These are phyloP conservation scores for Dinoponera quadriceps DNA, from an alignment of 1,140 invertebrate species.

Conservation along the genomic window DNA sequence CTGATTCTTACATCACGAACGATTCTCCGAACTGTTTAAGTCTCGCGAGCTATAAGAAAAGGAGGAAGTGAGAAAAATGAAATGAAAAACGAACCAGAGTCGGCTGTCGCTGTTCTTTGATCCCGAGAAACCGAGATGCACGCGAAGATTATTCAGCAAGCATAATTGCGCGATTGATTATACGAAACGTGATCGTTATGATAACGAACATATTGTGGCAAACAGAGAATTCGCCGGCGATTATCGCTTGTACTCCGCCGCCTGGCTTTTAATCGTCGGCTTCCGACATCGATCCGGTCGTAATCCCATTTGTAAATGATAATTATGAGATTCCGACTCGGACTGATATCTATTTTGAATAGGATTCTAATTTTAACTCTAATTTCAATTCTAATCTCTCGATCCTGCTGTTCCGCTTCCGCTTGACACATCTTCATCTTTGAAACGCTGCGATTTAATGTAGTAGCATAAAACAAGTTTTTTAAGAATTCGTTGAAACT, in stretches of 20 bases:
- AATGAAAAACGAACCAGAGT: neutral
- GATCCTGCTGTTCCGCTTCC: too few relatives aligned
- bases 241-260: neutral
- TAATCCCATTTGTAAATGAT: neutral
- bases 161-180: neutral
- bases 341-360: neutral
- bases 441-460: too few relatives aligned
- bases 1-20: constrained; percentile 18
- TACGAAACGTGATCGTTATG: constrained; percentile 35
- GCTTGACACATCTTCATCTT: too few relatives aligned
- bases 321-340: too few relatives aligned
- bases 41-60: neutral
- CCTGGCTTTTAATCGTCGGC: neutral
- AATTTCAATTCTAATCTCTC: neutral
- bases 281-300: neutral
- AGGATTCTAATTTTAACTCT: neutral
- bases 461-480: too few relatives aligned
- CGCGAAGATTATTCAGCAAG: constrained; percentile 1
- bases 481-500: too few relatives aligned
- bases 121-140: neutral
- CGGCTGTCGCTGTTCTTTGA: neutral
- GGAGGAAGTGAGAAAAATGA: neutral
- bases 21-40: constrained; percentile 3
- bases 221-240: constrained; percentile 3
- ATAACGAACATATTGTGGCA: neutral